phyloP scores from a whole-genome alignment of 2,888 invertebrate genomes.

The Andrena chrysosceles region DNA sequence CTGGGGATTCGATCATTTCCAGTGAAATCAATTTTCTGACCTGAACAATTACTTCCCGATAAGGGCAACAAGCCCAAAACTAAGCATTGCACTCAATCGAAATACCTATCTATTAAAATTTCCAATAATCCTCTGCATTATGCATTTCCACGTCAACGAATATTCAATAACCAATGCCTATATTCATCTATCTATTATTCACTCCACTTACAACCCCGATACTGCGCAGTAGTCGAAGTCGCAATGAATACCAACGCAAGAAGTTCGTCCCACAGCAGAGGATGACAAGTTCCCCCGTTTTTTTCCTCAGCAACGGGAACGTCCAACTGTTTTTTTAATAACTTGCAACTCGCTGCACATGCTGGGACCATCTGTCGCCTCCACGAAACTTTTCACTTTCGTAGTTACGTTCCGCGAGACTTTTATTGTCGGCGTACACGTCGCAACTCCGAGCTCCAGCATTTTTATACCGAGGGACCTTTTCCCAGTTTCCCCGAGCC shows the following conservation, averaged over 20 bases:
- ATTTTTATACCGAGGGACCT: not conserved
- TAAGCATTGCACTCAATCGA: not conserved
- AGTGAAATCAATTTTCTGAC: constrained; percentile 64
- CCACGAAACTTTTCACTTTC: constrained; percentile 54
- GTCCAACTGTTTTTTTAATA: constrained; percentile 52
- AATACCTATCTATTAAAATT: not conserved
- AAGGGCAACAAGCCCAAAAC: not conserved
- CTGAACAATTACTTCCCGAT: not conserved
- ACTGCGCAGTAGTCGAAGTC: not conserved
- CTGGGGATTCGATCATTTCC: constrained; percentile 63
- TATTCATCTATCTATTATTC: not conserved
- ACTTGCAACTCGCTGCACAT: constrained; percentile 61
- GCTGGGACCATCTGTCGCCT: constrained; percentile 64
- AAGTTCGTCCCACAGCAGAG: not conserved
- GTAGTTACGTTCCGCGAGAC: constrained; percentile 38
- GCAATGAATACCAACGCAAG: not conserved
- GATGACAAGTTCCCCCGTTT: not conserved
- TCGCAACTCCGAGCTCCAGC: constrained; percentile 7
- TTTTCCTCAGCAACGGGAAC: constrained; percentile 23
- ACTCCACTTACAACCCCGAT: not conserved
- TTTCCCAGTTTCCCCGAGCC: not conserved
- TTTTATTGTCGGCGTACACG: constrained; percentile 49
- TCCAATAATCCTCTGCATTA: not conserved
- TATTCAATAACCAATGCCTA: not conserved
- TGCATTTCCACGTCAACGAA: not conserved